A percentile compares a stretch with the other conserved stretches of the same genome.
Conservation (phyloP, 2,888 invertebrate species). For the Drosophila nigricruria region DNA sequence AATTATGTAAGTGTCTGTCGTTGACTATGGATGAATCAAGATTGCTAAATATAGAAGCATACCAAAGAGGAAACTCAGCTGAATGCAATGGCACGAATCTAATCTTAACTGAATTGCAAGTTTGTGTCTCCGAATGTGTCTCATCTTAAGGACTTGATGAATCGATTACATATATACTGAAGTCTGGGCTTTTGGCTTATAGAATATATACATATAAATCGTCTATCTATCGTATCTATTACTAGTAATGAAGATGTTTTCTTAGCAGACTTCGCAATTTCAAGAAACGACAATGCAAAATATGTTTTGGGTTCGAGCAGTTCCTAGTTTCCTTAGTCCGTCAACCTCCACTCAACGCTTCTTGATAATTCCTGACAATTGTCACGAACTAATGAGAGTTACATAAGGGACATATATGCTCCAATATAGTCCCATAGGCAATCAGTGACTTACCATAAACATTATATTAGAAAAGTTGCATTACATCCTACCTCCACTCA, state of each 20-base stretch:
- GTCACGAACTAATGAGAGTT: background rate
- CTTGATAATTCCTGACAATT: background rate
- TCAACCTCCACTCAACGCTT: background rate
- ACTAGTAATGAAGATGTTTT: too few relatives aligned
- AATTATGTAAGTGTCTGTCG: background rate
- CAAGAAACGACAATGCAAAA: too few relatives aligned
- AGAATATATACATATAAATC: too few relatives aligned
- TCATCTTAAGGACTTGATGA: too few relatives aligned
- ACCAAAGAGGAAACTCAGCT: background rate
- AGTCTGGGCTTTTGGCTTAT: too few relatives aligned
- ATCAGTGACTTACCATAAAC: slow-evolving; percentile 10
- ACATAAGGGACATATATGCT: background rate
- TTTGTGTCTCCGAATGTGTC: background rate
- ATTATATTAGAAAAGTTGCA: slow-evolving; percentile 37
- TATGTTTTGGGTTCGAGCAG: background rate
- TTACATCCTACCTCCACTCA: slow-evolving; percentile 7
- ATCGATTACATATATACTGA: too few relatives aligned
- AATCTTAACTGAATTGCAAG: background rate
- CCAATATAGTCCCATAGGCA: background rate
- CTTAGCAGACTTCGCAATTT: too few relatives aligned
- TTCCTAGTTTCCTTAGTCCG: background rate
- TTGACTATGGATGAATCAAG: background rate
- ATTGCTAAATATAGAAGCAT: background rate
- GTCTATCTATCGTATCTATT: too few relatives aligned
- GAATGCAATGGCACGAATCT: background rate